Percentiles rank a stretch among this genome's conserved stretches.
phyloP scores from a whole-genome alignment of 2,797 vertebrate genomes.

The Pseudomugil gertrudae region DNA sequence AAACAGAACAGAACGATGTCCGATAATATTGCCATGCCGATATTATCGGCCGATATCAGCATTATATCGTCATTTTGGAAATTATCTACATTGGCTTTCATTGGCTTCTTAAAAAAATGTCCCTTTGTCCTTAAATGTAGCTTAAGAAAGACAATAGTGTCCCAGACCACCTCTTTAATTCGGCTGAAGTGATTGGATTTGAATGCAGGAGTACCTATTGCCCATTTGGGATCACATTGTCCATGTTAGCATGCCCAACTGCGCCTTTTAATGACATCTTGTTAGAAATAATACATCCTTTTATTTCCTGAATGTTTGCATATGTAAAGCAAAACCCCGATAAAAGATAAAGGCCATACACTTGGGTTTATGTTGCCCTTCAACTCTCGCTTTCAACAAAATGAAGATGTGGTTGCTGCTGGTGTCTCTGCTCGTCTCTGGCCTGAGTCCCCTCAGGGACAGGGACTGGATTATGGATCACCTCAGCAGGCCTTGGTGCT shows the following conservation, averaged over 20 bases:
- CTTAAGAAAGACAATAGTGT: not conserved
- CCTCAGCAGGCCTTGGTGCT: constrained; percentile 29
- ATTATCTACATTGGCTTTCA: no score
- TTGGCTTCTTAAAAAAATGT: no score
- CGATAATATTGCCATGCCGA: no score
- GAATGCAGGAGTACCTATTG: not conserved
- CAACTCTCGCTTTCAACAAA: constrained; percentile 29
- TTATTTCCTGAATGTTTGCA: constrained; percentile 48
- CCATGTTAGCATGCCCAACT: no score
- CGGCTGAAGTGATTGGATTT: not conserved
- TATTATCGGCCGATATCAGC: no score
- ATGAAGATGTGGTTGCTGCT: constrained; percentile 64
- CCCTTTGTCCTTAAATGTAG: not conserved
- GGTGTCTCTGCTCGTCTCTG: constrained; percentile 50
- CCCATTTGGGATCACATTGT: no score
- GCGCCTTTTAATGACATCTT: not conserved
- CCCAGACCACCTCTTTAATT: not conserved
- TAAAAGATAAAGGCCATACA: constrained; percentile 45
- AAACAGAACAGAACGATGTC: no score
- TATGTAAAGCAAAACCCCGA: constrained; percentile 58
- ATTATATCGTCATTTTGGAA: no score
- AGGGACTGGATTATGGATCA: constrained; percentile 36
- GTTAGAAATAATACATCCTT: constrained; percentile 16
- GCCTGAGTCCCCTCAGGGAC: constrained; percentile 36
- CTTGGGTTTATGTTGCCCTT: constrained; percentile 7